Percentiles rank a stretch among this genome's conserved stretches.
These are phyloP conservation scores for Vollenhovia emeryi DNA, from an alignment of 1,140 invertebrate species.

Conservation along the genomic window DNA sequence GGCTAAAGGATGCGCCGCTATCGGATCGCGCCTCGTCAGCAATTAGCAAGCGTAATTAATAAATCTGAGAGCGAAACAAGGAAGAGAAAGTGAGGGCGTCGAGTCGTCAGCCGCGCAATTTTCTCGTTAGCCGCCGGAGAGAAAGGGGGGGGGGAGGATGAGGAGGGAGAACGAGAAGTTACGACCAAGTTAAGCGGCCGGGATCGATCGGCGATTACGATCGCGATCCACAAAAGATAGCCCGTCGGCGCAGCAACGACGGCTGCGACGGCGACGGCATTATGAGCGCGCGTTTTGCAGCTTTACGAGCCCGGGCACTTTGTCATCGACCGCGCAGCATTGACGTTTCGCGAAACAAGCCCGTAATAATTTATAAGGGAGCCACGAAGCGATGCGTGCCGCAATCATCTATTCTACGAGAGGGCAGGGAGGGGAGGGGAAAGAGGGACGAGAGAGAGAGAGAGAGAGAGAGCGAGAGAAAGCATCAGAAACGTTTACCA, in stretches of 20 bases:
- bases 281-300: constrained; percentile 53
- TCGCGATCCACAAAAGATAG: constrained; percentile 53
- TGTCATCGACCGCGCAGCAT: constrained; percentile 65
- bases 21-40: constrained; percentile 15
- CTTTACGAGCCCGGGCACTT: constrained; percentile 63
- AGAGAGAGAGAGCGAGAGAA: background rate
- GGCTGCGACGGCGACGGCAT: constrained; percentile 8
- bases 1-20: background rate
- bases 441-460: constrained; percentile 2
- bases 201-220: constrained; percentile 69
- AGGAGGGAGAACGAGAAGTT: constrained; percentile 36
- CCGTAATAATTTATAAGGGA: constrained; percentile 71
- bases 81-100: background rate
- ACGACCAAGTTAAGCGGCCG: constrained; percentile 53
- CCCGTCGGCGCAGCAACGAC: constrained; percentile 1
- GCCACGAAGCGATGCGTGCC: constrained; percentile 27
- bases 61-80: constrained; percentile 48
- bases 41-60: constrained; percentile 63
- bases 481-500: constrained; percentile 77
- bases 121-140: constrained; percentile 45
- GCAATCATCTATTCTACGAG: constrained; percentile 67
- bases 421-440: constrained; percentile 25
- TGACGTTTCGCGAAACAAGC: constrained; percentile 69
- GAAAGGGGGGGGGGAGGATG: no score
- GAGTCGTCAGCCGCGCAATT: constrained; percentile 56